Evolutionary conservation across 2,113 vertebrate genomes (phyloP).

Genomic region (Albula glossodonta): DNA sequence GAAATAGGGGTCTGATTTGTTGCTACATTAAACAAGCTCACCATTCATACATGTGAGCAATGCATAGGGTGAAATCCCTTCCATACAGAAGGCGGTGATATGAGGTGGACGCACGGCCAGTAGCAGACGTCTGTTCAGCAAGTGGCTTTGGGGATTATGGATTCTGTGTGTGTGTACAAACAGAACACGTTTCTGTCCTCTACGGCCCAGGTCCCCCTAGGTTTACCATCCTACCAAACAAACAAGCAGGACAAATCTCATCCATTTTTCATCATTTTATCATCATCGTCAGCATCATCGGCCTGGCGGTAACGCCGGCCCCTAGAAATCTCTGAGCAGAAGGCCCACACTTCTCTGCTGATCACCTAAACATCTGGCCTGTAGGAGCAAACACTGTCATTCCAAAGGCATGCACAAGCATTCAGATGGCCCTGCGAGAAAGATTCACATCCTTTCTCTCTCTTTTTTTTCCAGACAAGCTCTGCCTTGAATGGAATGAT

Average conservation of each 20-base stretch:
- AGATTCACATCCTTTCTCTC: neutral
- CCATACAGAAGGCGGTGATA: neutral
- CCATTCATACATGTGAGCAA: neutral
- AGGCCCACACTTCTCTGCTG: neutral
- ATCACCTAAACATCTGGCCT: neutral
- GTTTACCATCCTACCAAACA: neutral
- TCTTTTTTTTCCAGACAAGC: neutral
- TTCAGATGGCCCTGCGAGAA: neutral
- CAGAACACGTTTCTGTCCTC: neutral
- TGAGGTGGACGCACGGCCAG: neutral
- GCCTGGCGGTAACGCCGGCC: neutral
- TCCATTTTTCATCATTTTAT: neutral
- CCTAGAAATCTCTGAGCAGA: neutral
- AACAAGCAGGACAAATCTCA: neutral
- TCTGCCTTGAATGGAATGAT: neutral
- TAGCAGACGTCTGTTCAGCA: neutral
- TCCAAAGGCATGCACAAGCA: constrained; percentile 3
- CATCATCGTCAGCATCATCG: neutral
- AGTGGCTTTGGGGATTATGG: neutral
- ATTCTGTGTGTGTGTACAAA: neutral
- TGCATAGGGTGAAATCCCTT: neutral
- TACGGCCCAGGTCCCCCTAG: neutral
- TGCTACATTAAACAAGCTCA: neutral
- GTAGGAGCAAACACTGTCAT: neutral
- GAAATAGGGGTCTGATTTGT: neutral